Base-by-base conservation (phyloP, 2,113 vertebrate genomes). In the Cyphomyrus plagiostoma region DNA sequence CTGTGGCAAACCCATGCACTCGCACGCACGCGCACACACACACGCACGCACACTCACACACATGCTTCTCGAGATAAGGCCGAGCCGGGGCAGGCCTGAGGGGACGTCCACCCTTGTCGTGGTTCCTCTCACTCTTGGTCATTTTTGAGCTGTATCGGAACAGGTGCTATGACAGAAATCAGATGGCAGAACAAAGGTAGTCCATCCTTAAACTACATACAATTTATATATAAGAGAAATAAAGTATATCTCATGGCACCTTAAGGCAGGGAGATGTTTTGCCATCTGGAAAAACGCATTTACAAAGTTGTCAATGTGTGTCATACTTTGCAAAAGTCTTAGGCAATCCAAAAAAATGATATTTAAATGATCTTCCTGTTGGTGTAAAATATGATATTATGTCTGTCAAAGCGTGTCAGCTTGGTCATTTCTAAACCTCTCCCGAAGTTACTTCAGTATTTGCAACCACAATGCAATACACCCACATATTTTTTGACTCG, bases 31-130 rank as follows among this genome's bases (percentile, higher is more conserved):
- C 26, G 80, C 49, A 89, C 53, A 74, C 91, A 50, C 50, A 90
- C 90, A 90, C 89, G 50, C 66, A 45, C 85, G 62, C 91, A 88
- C 50, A 42, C 21, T 86, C 90, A 88, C 66, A 86, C 83, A 80
- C 58, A 89, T 53, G 15, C 80, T 89, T 82, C 89, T 49, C 58
- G 23, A 92, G 89, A 91, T 91, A 93, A 92, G 91, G 91, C 93
- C 91, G 90, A 66, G 87, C 74, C 50, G 30, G 77, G 91, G 88
- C 45, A 90, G 90, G 87, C 87, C 80, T 46, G 80, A 90, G 88
- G 89, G 58, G 66, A 39, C 17, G 39, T 45, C 35, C 5, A 42
- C 11, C 3, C 9, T 4, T 49, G 45, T 39, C 15, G 6, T 48
- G 3, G n/a, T 53, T 50, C 45, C 23, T 26, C 53, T 26, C 21